A percentile compares a stretch with the other conserved stretches of the same genome.
Evolutionary conservation across 1,140 invertebrate species (phyloP).

Genomic region (Ceratosolen solmsi): DNA sequence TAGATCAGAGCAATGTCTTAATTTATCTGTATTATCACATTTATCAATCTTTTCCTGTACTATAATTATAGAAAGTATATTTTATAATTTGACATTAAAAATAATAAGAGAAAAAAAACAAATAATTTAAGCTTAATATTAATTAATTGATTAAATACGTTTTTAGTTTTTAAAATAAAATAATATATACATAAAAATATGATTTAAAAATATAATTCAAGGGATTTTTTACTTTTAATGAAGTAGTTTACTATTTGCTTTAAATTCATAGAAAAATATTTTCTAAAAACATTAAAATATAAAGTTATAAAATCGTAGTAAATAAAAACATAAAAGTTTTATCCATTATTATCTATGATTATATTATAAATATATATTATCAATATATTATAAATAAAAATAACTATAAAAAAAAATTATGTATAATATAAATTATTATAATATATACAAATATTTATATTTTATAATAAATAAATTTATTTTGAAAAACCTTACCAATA

Average conservation of each 20-base stretch:
- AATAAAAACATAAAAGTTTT: background rate
- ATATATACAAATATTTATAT: no score
- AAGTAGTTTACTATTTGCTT: no score
- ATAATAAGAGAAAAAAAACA: background rate
- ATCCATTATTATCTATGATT: background rate
- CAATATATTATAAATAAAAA: background rate
- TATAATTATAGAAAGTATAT: constrained; percentile 4
- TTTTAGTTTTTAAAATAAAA: no score
- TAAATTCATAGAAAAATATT: background rate
- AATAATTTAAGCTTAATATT: background rate
- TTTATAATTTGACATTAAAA: background rate
- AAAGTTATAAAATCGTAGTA: background rate
- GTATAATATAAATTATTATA: background rate
- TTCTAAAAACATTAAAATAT: background rate
- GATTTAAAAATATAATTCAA: no score
- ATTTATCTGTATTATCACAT: constrained; percentile 18
- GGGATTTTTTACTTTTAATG: no score
- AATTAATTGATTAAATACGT: background rate
- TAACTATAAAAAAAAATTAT: background rate
- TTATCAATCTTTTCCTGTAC: constrained; percentile 35
- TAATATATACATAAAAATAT: no score
- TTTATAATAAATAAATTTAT: no score
- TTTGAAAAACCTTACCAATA: constrained; percentile 36
- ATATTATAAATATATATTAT: background rate
- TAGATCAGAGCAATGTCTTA: constrained; percentile 32